phyloP scores from a whole-genome alignment of 1,140 invertebrate species.

The Orius insidiosus region DNA sequence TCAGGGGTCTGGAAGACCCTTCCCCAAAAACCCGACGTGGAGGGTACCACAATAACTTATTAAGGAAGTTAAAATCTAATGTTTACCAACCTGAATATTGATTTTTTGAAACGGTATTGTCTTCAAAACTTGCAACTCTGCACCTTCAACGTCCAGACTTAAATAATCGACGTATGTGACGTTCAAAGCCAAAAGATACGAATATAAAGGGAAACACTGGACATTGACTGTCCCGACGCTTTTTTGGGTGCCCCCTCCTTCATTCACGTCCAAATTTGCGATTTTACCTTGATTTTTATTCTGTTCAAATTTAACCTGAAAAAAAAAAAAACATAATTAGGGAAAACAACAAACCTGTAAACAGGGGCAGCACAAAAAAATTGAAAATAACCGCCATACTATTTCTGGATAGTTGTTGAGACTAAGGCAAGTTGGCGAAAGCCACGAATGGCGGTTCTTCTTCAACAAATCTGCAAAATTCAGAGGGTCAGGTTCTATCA shows the following conservation, averaged over 20 bases:
- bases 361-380: no score
- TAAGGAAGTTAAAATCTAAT: background rate
- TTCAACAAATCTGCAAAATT: constrained; percentile 29
- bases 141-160: constrained; percentile 34
- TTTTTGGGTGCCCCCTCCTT: constrained; percentile 12
- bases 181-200: constrained; percentile 30
- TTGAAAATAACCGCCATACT: constrained; percentile 27
- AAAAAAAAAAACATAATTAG: constrained; percentile 4
- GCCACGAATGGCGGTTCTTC: constrained; percentile 27
- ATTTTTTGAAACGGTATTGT: constrained; percentile 34
- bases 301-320: constrained; percentile 26
- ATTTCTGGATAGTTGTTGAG: constrained; percentile 25
- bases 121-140: constrained; percentile 33
- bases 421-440: constrained; percentile 30
- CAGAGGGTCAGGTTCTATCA: constrained; percentile 34
- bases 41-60: no score
- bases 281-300: constrained; percentile 25
- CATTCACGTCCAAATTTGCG: constrained; percentile 15
- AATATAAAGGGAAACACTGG: constrained; percentile 34
- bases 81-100: constrained; percentile 26
- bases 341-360: no score
- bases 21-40: no score
- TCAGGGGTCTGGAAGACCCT: no score
- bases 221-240: constrained; percentile 23
- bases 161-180: constrained; percentile 29